phyloP scores from a whole-genome alignment of 2,113 vertebrate species.

The Piaya cayana region DNA sequence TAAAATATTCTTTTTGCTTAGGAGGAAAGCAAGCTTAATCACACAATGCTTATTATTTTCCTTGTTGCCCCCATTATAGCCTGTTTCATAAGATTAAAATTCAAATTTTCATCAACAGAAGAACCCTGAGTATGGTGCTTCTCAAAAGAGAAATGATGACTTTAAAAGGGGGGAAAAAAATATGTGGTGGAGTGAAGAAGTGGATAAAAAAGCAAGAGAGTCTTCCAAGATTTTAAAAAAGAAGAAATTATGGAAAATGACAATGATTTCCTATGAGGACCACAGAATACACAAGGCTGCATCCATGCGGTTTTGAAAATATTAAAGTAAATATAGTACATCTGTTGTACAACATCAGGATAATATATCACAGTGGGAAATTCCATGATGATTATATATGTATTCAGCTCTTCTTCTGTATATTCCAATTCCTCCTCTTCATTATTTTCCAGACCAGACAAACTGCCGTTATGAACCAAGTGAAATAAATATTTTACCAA shows the following conservation, averaged over 20 bases:
- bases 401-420: constrained; percentile 40
- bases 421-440: constrained; percentile 35
- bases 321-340: constrained; percentile 75
- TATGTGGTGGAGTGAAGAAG: not conserved
- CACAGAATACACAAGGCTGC: not conserved
- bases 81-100: not conserved
- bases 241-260: constrained; percentile 36
- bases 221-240: constrained; percentile 7
- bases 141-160: not conserved
- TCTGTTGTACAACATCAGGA: constrained; percentile 56
- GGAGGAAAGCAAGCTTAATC: not conserved
- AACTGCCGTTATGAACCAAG: not conserved
- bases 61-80: not conserved
- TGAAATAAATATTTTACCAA: not conserved
- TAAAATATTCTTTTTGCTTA: not conserved
- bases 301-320: constrained; percentile 66
- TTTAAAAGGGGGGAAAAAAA: not conserved
- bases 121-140: not conserved
- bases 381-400: constrained; percentile 48
- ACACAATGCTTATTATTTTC: not conserved
- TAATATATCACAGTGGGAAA: constrained; percentile 66
- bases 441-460: constrained; percentile 39
- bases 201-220: not conserved
- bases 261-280: constrained; percentile 42
- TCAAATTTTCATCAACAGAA: not conserved